Conservation (phyloP, 2,797 vertebrate species). For the Pteropus rufus region DNA sequence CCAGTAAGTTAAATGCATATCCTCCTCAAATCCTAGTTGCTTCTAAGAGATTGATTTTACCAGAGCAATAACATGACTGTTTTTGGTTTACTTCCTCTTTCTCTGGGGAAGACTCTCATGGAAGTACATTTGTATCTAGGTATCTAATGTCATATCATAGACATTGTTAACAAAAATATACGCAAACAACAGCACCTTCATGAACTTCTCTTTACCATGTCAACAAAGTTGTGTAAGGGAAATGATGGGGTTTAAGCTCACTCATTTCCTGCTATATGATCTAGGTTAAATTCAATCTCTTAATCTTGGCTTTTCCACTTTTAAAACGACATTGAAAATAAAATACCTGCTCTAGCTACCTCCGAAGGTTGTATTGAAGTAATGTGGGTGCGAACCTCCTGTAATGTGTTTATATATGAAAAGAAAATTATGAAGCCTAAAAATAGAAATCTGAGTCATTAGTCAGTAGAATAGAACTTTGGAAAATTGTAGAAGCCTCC, state of each 20-base stretch:
- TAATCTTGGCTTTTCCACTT: not conserved
- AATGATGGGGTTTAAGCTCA: not conserved
- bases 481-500: not conserved
- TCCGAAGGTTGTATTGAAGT: not conserved
- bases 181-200: not conserved
- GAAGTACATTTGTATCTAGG: not conserved
- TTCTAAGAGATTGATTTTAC: not conserved
- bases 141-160: not conserved
- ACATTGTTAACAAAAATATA: not conserved
- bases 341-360: not conserved
- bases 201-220: not conserved
- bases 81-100: not conserved
- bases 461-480: not conserved
- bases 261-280: not conserved
- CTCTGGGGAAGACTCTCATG: not conserved
- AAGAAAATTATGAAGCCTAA: slow-evolving; percentile 3
- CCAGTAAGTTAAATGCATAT: not conserved
- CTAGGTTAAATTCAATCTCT: not conserved
- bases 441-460: not conserved
- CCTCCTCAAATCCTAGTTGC: not conserved
- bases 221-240: not conserved
- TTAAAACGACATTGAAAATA: not conserved
- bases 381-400: not conserved
- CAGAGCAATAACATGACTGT: not conserved
- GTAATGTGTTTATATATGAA: not conserved